A percentile compares a stretch with the other conserved stretches of the same genome.
These are phyloP conservation scores for Belgica antarctica DNA, from an alignment of 2,888 invertebrate genomes.

Conservation along the genomic window DNA sequence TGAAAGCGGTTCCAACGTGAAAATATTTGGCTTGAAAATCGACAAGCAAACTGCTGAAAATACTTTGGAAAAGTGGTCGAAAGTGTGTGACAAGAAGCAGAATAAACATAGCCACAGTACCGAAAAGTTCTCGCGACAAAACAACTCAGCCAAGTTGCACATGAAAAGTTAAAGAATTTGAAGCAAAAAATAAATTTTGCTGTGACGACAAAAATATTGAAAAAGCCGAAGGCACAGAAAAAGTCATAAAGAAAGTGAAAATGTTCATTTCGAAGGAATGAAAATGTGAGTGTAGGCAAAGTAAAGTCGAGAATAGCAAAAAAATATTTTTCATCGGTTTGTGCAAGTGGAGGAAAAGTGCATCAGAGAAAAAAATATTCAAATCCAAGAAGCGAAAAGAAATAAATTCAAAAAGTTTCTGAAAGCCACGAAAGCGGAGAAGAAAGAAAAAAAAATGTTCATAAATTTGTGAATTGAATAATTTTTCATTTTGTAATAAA, in stretches of 20 bases:
- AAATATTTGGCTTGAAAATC: conserved; percentile 11
- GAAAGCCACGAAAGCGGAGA: not conserved
- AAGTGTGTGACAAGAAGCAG: conserved; percentile 11
- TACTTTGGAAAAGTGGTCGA: conserved; percentile 2
- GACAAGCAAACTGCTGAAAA: too few relatives aligned
- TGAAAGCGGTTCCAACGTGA: conserved; percentile 39
- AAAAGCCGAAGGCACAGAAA: not conserved
- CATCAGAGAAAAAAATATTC: not conserved
- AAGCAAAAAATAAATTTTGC: not conserved
- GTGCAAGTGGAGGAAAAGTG: conserved; percentile 25
- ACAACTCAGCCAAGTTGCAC: not conserved
- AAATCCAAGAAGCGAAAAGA: not conserved
- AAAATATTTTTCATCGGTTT: not conserved
- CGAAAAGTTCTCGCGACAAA: not conserved
- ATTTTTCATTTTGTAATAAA: conserved; percentile 11
- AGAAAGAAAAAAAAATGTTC: not conserved
- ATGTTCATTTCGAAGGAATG: not conserved
- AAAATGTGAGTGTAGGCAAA: conserved; percentile 16
- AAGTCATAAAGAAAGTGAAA: conserved; percentile 23
- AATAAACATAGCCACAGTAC: not conserved
- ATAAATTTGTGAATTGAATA: conserved; percentile 8
- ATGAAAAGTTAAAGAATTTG: not conserved
- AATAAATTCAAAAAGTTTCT: not conserved
- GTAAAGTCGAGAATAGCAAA: not conserved
- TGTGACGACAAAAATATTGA: not conserved